A percentile compares a stretch with the other conserved stretches of the same genome.
Evolutionary conservation across 2,113 vertebrate genomes (phyloP).

Genomic region (Mobula birostris): DNA sequence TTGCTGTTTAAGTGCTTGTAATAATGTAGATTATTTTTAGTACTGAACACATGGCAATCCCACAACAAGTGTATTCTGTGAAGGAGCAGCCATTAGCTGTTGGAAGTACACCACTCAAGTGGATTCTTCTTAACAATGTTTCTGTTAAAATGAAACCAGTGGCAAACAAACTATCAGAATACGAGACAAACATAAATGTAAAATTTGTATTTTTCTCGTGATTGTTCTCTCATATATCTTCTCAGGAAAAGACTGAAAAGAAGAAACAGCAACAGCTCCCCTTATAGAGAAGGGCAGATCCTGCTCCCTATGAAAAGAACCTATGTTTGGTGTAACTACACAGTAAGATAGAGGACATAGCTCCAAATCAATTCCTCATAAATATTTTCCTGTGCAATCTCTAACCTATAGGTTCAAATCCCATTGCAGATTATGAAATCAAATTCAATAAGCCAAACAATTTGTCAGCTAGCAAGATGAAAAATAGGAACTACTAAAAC

Average conservation of each 20-base stretch:
- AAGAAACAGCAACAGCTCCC: background rate
- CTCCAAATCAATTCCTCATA: background rate
- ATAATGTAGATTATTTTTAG: constrained; percentile 17
- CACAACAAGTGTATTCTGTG: background rate
- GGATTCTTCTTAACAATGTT: constrained; percentile 15
- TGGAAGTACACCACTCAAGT: constrained; percentile 24
- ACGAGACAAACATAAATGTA: background rate
- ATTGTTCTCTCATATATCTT: background rate
- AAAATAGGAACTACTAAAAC: background rate
- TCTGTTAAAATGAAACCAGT: background rate
- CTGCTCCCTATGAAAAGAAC: background rate
- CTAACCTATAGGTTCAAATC: background rate
- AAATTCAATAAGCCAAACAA: background rate
- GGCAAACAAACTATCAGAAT: background rate
- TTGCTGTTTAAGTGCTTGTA: constrained; percentile 1
- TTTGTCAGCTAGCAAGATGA: background rate
- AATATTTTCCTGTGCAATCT: background rate
- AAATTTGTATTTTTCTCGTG: background rate
- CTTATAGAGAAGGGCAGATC: background rate
- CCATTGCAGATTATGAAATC: background rate
- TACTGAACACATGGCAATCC: constrained; percentile 12
- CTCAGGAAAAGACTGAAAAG: background rate
- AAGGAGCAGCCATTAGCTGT: constrained; percentile 24
- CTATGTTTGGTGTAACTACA: background rate
- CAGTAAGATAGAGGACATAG: background rate